phyloP scores from a whole-genome alignment of 2,797 vertebrate species.

The Neosilurus mollespiculum region DNA sequence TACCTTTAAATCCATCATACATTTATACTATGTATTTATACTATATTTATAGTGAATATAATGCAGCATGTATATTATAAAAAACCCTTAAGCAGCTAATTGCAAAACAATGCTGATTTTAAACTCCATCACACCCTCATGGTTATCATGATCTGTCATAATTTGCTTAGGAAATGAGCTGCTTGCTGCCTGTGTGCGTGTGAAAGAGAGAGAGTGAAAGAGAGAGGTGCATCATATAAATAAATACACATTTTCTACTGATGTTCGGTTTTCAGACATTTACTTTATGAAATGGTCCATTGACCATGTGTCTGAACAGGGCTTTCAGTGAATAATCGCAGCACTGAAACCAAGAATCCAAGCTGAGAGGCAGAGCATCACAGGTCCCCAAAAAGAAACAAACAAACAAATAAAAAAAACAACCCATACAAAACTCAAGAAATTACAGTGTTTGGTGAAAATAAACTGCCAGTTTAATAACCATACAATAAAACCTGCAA shows the following conservation, averaged over 20 bases:
- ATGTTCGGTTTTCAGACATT: conserved; percentile 45
- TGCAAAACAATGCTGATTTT: neutral
- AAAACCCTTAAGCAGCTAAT: neutral
- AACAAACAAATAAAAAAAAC: conserved; percentile 63
- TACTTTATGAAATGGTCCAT: conserved; percentile 45
- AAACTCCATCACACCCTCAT: neutral
- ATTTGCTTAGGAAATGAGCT: neutral
- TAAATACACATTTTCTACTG: conserved; percentile 43
- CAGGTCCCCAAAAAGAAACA: conserved; percentile 22
- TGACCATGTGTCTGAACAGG: conserved; percentile 47
- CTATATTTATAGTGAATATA: neutral
- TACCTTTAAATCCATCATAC: neutral
- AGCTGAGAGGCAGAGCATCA: conserved; percentile 39
- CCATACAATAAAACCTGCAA: conserved; percentile 82
- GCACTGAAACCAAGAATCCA: conserved; percentile 37
- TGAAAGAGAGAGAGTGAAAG: neutral
- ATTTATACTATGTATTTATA: neutral
- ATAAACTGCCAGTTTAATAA: conserved; percentile 82
- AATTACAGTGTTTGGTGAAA: conserved; percentile 96
- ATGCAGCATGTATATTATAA: no score
- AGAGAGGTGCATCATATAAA: conserved; percentile 19
- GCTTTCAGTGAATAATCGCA: conserved; percentile 35
- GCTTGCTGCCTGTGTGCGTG: neutral
- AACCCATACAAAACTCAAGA: conserved; percentile 69
- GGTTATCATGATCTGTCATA: neutral